A percentile compares a stretch with the other conserved stretches of the same genome.
phyloP scores from a whole-genome alignment of 2,113 vertebrate species.

The Hyaena hyaena region DNA sequence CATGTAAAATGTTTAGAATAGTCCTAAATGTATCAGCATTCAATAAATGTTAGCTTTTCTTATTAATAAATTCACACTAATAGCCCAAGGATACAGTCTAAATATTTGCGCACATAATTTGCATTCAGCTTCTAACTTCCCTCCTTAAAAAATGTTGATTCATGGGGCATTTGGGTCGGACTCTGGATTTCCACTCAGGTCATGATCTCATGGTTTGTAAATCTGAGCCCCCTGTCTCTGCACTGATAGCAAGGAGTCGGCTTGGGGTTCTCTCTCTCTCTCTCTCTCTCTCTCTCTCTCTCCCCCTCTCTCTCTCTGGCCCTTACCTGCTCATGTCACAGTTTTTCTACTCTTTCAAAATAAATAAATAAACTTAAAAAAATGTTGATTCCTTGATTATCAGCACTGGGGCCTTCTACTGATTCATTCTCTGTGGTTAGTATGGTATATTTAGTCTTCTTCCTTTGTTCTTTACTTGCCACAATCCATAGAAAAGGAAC shows the following conservation, averaged over 20 bases:
- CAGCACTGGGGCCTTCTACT: not conserved
- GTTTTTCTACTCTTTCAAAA: too few species aligned
- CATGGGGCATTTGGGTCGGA: too few species aligned
- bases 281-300: too few species aligned
- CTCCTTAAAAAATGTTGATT: constrained; percentile 25
- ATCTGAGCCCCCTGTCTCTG: too few species aligned
- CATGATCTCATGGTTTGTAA: too few species aligned
- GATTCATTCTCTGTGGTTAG: not conserved
- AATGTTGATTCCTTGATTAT: not conserved
- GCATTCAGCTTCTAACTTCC: not conserved
- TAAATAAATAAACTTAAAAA: not conserved
- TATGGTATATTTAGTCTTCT: not conserved
- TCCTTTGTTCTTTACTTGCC: not conserved
- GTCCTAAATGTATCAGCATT: not conserved
- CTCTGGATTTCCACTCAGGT: too few species aligned
- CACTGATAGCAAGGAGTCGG: too few species aligned
- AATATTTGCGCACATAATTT: constrained; percentile 11
- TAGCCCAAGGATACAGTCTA: not conserved
- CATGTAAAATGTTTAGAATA: not conserved
- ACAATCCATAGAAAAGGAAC: not conserved
- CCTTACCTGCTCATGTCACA: too few species aligned
- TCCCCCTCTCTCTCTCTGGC: too few species aligned
- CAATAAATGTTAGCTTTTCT: not conserved
- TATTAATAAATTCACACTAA: not conserved
- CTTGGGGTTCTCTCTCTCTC: too few species aligned